A percentile compares a stretch with the other conserved stretches of the same genome.
Evolutionary conservation across 2,797 vertebrate genomes (phyloP).

Genomic region (Lepilemur ruficaudatus): DNA sequence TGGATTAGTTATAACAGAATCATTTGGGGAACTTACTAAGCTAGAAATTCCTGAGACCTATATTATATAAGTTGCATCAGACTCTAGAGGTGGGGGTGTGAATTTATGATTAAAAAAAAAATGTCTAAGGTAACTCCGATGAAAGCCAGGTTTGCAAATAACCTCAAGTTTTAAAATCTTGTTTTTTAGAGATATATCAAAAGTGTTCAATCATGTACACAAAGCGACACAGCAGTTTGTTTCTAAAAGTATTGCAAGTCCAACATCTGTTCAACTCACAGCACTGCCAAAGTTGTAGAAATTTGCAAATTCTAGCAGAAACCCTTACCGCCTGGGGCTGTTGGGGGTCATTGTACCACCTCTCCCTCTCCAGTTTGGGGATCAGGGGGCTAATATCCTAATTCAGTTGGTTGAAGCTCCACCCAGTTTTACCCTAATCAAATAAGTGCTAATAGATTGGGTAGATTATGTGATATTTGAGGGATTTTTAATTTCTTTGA

Average conservation of each 20-base stretch:
- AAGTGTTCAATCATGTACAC: background rate
- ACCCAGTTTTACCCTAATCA: background rate
- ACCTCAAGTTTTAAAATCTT: background rate
- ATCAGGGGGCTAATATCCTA: background rate
- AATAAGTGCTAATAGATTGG: background rate
- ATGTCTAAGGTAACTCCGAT: background rate
- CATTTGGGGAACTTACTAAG: background rate
- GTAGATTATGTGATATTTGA: background rate
- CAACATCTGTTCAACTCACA: background rate
- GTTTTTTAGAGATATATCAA: background rate
- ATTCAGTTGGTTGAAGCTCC: background rate
- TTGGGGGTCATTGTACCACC: fast-evolving
- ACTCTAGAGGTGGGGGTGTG: background rate
- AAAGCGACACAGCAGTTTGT: background rate
- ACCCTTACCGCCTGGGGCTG: background rate
- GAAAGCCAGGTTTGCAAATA: background rate
- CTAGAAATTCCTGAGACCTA: background rate
- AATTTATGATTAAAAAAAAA: background rate
- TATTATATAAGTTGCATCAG: background rate
- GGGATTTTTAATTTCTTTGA: background rate
- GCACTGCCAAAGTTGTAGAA: background rate
- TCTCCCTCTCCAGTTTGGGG: background rate
- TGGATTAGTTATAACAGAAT: background rate
- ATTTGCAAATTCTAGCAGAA: background rate
- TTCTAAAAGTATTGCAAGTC: background rate